Conservation (phyloP, 1,140 invertebrate genomes). For the Nilaparvata lugens region DNA sequence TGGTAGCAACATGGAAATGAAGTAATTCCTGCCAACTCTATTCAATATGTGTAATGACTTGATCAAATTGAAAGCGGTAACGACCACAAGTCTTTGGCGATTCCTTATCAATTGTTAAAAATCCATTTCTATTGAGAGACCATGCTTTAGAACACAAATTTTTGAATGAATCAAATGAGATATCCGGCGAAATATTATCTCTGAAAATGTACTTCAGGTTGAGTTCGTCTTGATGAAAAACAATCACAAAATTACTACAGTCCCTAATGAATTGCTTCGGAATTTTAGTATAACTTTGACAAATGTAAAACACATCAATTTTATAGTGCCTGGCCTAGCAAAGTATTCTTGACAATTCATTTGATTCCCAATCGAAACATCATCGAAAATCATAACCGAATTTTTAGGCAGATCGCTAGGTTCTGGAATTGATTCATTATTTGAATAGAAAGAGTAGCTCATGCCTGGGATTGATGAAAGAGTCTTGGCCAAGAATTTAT, state of each 20-base stretch:
- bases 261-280: slow-evolving; percentile 35
- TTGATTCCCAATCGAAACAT: slow-evolving; percentile 26
- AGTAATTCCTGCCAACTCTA: neutral
- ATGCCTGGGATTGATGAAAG: slow-evolving; percentile 25
- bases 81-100: slow-evolving; percentile 33
- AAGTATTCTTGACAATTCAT: slow-evolving; percentile 27
- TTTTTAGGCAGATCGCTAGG: slow-evolving; percentile 23
- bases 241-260: slow-evolving; percentile 34
- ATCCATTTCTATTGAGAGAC: slow-evolving; percentile 32
- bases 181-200: slow-evolving; percentile 29
- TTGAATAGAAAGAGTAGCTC: slow-evolving; percentile 5
- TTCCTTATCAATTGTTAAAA: slow-evolving; percentile 33
- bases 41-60: neutral
- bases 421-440: slow-evolving; percentile 12
- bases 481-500: slow-evolving; percentile 27
- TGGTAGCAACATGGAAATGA: too few species aligned
- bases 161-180: slow-evolving; percentile 8
- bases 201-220: slow-evolving; percentile 36
- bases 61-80: slow-evolving; percentile 4
- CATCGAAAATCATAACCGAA: slow-evolving; percentile 35
- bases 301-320: slow-evolving; percentile 35
- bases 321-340: slow-evolving; percentile 32
- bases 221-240: slow-evolving; percentile 35
- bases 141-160: slow-evolving; percentile 19
- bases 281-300: slow-evolving; percentile 33